Base-by-base conservation (phyloP, 92 coral and sea anemone species). In the Parazoanthus darwini region DNA sequence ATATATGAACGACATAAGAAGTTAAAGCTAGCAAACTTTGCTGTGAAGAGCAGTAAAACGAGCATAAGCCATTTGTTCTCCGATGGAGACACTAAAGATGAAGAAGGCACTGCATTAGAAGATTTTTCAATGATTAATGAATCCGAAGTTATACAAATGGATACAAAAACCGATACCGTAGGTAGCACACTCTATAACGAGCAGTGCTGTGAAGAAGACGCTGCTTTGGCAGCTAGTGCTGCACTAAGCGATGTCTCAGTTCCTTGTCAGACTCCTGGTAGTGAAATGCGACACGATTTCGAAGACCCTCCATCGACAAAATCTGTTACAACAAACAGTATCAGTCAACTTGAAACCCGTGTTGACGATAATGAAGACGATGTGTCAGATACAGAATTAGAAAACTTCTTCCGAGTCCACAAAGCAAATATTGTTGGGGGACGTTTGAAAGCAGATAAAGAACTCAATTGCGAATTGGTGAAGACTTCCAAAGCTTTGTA, bases 1-100 rank as follows among this genome's bases (percentile, higher is more conserved):
- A 79, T 26, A 29, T 79, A 79, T 54, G 66, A 79, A 79, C 59
- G 82, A 8, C 82, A 79, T 7, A 79, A 44, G 67, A 79, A 79
- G 38, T 26, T 79, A 35, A 50, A n/a, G n/a, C 38, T 2, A 71
- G 8, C 75, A 25, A 71, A 26, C 11, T 71, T 8, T 71, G 20
- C 20, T 6, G 66, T 13, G 66, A 58, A 58, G 66, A 1, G 66
- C 66, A 58, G 22, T 13, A 11, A 58, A 58, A 58, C 22, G 10
- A 20, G 15, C 25, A 22, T 25, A 63, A 22, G 26, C 5, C 59
- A 54, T 11, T 13, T 15, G 59, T 11, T 13, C 59, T 54, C 9
- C 2, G 59, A 54, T 54, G 2, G 59, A 54, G 59, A 15, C 59
- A 54, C 59, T 54, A 54, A 54, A 13, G 59, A 2, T 13, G 59